phyloP scores from a whole-genome alignment of 2,888 invertebrate genomes.

The Lochmaea crataegi region DNA sequence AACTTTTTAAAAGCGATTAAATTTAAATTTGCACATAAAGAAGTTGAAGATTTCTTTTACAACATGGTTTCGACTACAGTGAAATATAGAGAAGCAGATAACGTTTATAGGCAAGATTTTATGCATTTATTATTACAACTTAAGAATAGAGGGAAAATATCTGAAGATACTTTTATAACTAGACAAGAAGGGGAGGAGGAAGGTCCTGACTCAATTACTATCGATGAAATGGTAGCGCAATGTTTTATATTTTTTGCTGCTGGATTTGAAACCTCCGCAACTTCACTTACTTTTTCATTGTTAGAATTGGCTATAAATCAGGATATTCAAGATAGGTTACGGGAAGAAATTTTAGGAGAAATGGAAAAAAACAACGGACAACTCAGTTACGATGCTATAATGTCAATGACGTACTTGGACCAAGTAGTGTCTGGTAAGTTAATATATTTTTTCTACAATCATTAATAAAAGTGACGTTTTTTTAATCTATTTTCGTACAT shows the following conservation, averaged over 20 bases:
- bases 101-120: conserved; percentile 67
- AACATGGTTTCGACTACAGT: conserved; percentile 36
- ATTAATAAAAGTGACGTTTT: too few species aligned
- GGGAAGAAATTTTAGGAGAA: conserved; percentile 59
- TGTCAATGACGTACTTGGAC: conserved; percentile 66
- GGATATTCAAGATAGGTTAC: conserved; percentile 62
- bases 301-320: conserved; percentile 62
- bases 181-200: conserved; percentile 20
- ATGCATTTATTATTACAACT: conserved; percentile 68
- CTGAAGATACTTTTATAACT: conserved; percentile 55
- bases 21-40: conserved; percentile 46
- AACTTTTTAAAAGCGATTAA: conserved; percentile 44
- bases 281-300: conserved; percentile 47
- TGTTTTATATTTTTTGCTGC: conserved; percentile 50
- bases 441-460: too few species aligned
- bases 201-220: conserved; percentile 21
- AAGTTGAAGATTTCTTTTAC: conserved; percentile 63
- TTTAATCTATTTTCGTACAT: too few species aligned
- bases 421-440: conserved; percentile 60
- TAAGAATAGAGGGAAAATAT: conserved; percentile 60
- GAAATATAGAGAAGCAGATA: conserved; percentile 64
- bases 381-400: conserved; percentile 63
- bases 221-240: conserved; percentile 42
- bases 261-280: conserved; percentile 53
- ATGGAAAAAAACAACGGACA: conserved; percentile 56